Conservation (phyloP, 64 coral and sea anemone genomes). For the Stichodactyla helianthus region DNA sequence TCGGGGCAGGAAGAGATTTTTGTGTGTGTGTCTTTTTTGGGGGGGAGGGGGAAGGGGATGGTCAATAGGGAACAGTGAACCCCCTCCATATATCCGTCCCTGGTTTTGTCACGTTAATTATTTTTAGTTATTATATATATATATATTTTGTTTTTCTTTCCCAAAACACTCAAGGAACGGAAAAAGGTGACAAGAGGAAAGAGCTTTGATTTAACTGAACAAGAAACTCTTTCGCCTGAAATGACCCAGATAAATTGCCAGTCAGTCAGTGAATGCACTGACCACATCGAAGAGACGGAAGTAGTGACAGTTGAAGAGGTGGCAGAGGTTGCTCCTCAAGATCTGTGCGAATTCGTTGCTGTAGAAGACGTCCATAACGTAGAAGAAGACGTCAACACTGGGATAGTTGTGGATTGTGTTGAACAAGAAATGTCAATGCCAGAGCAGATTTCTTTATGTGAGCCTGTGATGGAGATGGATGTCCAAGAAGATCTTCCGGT, state of each 20-base stretch:
- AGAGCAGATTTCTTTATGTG: not conserved
- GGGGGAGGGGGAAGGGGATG: too few relatives aligned
- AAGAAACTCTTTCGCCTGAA: not conserved
- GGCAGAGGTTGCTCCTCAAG: not conserved
- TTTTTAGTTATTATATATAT: too few relatives aligned
- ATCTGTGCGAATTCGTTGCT: slow-evolving; percentile 13
- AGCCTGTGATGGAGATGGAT: not conserved
- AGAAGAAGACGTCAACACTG: not conserved
- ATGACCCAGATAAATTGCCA: not conserved
- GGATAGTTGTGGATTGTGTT: not conserved
- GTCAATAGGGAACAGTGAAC: too few relatives aligned
- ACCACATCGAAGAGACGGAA: not conserved
- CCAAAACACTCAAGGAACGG: not conserved
- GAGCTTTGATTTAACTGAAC: not conserved
- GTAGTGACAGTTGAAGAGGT: not conserved
- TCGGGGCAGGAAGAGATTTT: too few relatives aligned
- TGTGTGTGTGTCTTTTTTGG: too few relatives aligned
- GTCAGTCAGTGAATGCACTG: not conserved
- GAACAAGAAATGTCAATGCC: not conserved
- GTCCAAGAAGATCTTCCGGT: not conserved
- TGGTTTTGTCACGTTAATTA: too few relatives aligned
- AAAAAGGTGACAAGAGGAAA: slow-evolving; percentile 10
- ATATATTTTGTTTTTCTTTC: too few relatives aligned
- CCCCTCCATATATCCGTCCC: too few relatives aligned
- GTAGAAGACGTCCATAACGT: slow-evolving; percentile 2